Percentiles rank a stretch among this genome's conserved stretches.
These are phyloP conservation scores for Condylostylus longicornis DNA, from an alignment of 1,140 invertebrate species.

Conservation along the genomic window DNA sequence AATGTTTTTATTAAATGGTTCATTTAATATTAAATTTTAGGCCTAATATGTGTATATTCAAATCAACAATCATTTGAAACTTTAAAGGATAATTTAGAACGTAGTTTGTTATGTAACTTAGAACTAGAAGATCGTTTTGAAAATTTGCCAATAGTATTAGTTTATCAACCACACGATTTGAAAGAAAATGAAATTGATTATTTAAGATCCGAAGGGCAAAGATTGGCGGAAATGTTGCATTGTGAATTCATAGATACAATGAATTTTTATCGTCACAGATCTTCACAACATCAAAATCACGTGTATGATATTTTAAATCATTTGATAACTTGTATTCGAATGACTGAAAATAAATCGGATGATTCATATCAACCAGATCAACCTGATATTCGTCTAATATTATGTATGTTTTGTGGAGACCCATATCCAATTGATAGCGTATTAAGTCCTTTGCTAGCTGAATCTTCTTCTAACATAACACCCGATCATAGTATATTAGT, in stretches of 20 bases:
- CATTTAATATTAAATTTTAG: slow-evolving; percentile 31
- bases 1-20: slow-evolving; percentile 5
- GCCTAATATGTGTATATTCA: slow-evolving; percentile 80
- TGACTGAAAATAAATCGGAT: slow-evolving; percentile 28
- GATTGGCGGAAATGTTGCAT: slow-evolving; percentile 65
- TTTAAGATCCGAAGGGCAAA: slow-evolving; percentile 77
- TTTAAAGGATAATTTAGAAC: slow-evolving; percentile 77
- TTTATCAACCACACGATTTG: slow-evolving; percentile 72
- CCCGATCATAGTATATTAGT: slow-evolving; percentile 77
- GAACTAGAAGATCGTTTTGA: slow-evolving; percentile 74
- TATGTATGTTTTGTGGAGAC: slow-evolving; percentile 96
- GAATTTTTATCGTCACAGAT: slow-evolving; percentile 16
- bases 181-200: slow-evolving; percentile 69
- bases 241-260: slow-evolving; percentile 27
- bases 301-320: slow-evolving; percentile 30
- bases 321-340: slow-evolving; percentile 25
- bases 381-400: slow-evolving; percentile 57
- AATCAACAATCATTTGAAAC: slow-evolving; percentile 85
- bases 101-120: slow-evolving; percentile 78
- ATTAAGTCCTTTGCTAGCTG: slow-evolving; percentile 70
- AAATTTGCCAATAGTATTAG: slow-evolving; percentile 76
- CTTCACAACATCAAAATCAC: slow-evolving; percentile 30
- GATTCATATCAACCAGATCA: slow-evolving; percentile 31
- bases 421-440: slow-evolving; percentile 83
- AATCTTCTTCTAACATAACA: slow-evolving; percentile 74